Percentiles rank a stretch among this genome's conserved stretches.
phyloP scores from a whole-genome alignment of 2,888 invertebrate species.

The Cenopis cana region DNA sequence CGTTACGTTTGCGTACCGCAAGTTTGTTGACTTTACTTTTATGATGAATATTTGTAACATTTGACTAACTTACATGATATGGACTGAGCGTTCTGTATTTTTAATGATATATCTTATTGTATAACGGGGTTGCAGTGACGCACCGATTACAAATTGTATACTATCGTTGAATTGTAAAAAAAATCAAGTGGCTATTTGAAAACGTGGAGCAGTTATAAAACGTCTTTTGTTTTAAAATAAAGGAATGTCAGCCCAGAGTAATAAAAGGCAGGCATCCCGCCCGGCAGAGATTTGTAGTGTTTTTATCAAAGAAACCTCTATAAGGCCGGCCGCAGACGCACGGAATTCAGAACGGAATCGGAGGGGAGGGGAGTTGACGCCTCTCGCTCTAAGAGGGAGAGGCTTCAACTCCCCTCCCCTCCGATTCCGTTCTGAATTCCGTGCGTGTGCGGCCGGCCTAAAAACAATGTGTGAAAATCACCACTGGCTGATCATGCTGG shows the following conservation, averaged over 20 bases:
- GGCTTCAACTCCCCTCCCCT: too few relatives aligned
- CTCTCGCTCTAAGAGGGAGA: too few relatives aligned
- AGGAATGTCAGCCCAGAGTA: neutral
- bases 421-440: too few relatives aligned
- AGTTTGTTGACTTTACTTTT: conserved; percentile 44
- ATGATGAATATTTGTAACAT: conserved; percentile 29
- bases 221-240: neutral
- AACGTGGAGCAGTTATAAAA: conserved; percentile 10
- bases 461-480: too few relatives aligned
- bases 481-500: neutral
- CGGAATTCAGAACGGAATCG: too few relatives aligned
- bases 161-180: neutral
- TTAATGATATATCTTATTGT: conserved; percentile 23
- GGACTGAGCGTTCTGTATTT: conserved; percentile 33
- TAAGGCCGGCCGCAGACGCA: too few relatives aligned
- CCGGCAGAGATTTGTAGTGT: too few relatives aligned
- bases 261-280: too few relatives aligned
- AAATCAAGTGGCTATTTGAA: neutral
- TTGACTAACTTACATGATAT: conserved; percentile 22
- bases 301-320: too few relatives aligned
- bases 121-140: conserved; percentile 28
- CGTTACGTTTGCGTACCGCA: conserved; percentile 40
- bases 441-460: too few relatives aligned
- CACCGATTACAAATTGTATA: conserved; percentile 24
- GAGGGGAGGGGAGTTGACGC: too few relatives aligned